These are phyloP conservation scores for Ichneumoninae sp. DNA, from an alignment of 2,888 invertebrate genomes.

Conservation along the genomic window DNA sequence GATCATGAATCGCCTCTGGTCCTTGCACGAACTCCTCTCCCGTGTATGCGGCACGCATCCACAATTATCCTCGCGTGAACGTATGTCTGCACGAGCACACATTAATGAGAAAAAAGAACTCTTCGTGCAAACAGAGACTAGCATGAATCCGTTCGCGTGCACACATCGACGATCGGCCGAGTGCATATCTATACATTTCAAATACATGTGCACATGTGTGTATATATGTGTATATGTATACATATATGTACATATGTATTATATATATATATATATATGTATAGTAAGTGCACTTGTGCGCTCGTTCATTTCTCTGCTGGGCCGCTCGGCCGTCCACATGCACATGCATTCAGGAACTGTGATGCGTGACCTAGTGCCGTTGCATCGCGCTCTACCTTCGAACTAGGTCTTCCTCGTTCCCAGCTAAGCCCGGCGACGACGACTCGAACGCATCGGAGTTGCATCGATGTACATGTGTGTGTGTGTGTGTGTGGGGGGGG, in stretches of 20 bases:
- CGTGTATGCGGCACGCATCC: conserved; percentile 73
- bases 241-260: too few relatives aligned
- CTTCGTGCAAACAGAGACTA: conserved; percentile 31
- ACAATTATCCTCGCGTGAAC: conserved; percentile 24
- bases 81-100: conserved; percentile 23
- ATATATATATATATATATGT: too few relatives aligned
- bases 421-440: conserved; percentile 73
- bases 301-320: conserved; percentile 51
- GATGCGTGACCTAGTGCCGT: conserved; percentile 84
- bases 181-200: not conserved
- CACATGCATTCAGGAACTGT: conserved; percentile 81
- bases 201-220: not conserved
- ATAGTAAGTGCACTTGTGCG: conserved; percentile 24
- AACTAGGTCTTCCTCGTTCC: conserved; percentile 83
- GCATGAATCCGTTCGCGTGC: conserved; percentile 53
- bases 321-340: conserved; percentile 53
- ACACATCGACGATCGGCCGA: conserved; percentile 47
- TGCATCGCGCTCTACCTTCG: conserved; percentile 81
- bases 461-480: conserved; percentile 63
- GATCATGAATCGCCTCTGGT: conserved; percentile 62
- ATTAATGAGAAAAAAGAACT: conserved; percentile 25
- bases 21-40: conserved; percentile 62
- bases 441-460: conserved; percentile 64
- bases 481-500: not conserved
- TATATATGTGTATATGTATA: conserved; percentile 9